Percentiles rank a stretch among this genome's conserved stretches.
Conservation (phyloP, 2,113 vertebrate species). For the Dolichotis patagonum region DNA sequence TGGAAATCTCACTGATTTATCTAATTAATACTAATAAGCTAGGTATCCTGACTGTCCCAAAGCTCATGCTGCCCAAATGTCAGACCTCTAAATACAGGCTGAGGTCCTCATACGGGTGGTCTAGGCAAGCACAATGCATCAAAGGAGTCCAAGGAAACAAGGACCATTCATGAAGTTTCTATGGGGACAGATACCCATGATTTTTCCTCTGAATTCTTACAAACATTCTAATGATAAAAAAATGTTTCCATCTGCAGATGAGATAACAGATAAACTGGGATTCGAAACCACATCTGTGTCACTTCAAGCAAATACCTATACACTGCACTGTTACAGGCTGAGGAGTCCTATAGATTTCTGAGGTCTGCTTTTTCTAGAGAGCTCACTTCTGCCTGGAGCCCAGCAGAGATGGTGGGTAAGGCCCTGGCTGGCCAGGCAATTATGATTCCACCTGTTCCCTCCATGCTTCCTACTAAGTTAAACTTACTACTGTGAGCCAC, state of each 20-base stretch:
- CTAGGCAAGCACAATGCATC: background rate
- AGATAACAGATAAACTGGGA: background rate
- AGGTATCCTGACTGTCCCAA: background rate
- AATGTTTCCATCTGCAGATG: background rate
- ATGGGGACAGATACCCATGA: background rate
- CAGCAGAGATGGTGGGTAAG: background rate
- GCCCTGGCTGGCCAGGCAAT: background rate
- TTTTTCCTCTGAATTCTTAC: background rate
- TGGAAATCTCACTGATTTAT: background rate
- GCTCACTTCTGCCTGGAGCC: background rate
- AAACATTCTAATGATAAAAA: constrained; percentile 11
- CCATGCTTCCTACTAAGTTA: constrained; percentile 1
- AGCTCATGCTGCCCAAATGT: background rate
- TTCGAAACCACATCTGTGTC: background rate
- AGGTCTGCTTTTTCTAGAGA: background rate
- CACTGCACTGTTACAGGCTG: background rate
- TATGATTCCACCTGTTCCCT: background rate
- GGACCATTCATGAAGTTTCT: background rate
- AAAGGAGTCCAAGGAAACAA: constrained; percentile 2
- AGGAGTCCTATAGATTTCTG: background rate
- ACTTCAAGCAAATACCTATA: background rate
- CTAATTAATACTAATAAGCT: fast-evolving
- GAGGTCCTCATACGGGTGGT: background rate
- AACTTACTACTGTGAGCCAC: background rate
- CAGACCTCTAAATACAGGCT: background rate